Evolutionary conservation across 2,888 invertebrate species (phyloP), one percentile per base, ranked within the genome.

Genomic region (Orthosia incerta): DNA sequence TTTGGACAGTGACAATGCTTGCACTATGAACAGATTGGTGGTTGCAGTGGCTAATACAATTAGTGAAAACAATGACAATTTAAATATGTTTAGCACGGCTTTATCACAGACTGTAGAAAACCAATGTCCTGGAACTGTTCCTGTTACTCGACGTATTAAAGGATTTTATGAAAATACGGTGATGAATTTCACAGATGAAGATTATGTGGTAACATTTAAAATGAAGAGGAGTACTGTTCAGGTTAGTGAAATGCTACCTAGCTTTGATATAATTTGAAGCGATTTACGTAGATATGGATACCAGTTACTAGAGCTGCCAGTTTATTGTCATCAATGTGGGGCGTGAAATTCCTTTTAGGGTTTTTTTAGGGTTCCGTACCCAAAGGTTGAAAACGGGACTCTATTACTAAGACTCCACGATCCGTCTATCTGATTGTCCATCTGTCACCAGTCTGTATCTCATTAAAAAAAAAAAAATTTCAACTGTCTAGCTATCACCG

Each of bases 11-110:
- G 95, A 94, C 69, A 91, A 91, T 87, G 89, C 92, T 65, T 89
- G 92, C 55, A 91, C 92, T 50, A 86, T 94, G 23, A 95, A 95
- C 80, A 93, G 93, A 85, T 72, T 94, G 59, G 89, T 93, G 2
- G 91, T 95, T 26, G 93, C 95, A n/a, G 88, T 92, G 39, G 92
- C 95, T 9, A 91, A 95, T 87, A 89, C 95, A 63, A 84, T 95
- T 7, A 88, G 90, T 64, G 95, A 96, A 86, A 94, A 95, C 82
- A 89, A 87, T 80, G 93, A 95, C 70, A 94, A 94, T 85, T 80
- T 95, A 45, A 85, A 86, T 51, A 86, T 71, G 73, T 90, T 92
- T 18, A 91, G 89, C 79, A 90, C 92, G 62, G 75, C 88, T 9
- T 39, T 92, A 56, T 71, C 85, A n/a, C 68, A 80, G 53, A 68